These are phyloP conservation scores for Acromyrmex echinatior DNA, from an alignment of 1,140 invertebrate species.

Conservation along the genomic window DNA sequence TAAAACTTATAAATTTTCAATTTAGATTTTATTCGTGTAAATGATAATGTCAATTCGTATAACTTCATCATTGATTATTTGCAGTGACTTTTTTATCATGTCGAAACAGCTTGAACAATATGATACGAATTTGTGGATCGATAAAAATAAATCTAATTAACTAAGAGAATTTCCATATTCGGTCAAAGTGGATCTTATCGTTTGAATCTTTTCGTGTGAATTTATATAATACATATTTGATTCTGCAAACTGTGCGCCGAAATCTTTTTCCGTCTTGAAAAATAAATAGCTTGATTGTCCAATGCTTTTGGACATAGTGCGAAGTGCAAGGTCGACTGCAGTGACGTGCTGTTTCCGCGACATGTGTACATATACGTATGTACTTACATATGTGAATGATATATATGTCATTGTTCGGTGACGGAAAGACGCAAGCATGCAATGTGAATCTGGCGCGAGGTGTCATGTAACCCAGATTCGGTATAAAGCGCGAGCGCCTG, in stretches of 20 bases:
- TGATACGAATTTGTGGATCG: too few species aligned
- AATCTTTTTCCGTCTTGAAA: neutral
- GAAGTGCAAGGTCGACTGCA: slow-evolving; percentile 2
- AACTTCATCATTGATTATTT: neutral
- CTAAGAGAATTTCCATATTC: too few species aligned
- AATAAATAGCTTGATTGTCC: neutral
- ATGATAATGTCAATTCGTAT: neutral
- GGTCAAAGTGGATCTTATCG: too few species aligned
- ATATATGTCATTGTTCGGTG: slow-evolving; percentile 13
- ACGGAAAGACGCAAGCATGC: slow-evolving; percentile 34
- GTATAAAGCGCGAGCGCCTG: slow-evolving; percentile 46
- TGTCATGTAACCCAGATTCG: slow-evolving; percentile 36
- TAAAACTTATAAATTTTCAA: neutral
- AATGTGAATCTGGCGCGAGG: slow-evolving; percentile 47
- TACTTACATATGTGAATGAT: neutral
- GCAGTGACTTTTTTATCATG: neutral
- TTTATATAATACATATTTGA: too few species aligned
- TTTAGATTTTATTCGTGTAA: neutral
- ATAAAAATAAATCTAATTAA: too few species aligned
- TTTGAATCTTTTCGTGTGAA: too few species aligned
- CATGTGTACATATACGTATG: neutral
- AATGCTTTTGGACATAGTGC: neutral
- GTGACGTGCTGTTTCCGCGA: neutral
- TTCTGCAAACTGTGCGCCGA: too few species aligned
- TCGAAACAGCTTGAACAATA: too few species aligned